phyloP scores from a whole-genome alignment of 1,140 invertebrate species.

The Euura lappo region DNA sequence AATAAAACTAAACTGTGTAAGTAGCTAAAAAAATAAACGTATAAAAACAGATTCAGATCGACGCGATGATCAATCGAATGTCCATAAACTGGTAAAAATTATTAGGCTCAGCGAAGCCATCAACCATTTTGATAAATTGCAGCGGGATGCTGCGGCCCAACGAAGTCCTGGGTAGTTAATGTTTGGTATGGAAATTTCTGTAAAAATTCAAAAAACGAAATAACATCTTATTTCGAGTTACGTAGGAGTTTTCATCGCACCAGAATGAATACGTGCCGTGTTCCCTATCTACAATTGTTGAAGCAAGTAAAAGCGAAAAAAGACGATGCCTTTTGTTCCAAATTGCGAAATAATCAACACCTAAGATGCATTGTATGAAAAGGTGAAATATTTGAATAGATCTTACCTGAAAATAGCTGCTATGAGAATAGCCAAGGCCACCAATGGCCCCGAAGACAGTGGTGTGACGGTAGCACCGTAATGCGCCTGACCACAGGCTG shows the following conservation, averaged over 20 bases:
- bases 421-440: constrained; percentile 55
- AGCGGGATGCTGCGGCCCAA: constrained; percentile 41
- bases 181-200: constrained; percentile 73
- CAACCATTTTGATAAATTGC: constrained; percentile 44
- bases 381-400: background rate
- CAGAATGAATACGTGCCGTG: too few species aligned
- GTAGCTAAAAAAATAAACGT: constrained; percentile 41
- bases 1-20: constrained; percentile 27
- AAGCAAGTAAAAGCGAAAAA: background rate
- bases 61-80: constrained; percentile 24
- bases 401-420: constrained; percentile 54
- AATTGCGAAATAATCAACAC: background rate
- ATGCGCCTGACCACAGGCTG: constrained; percentile 81
- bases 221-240: too few species aligned
- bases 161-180: constrained; percentile 71
- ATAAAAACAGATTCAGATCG: constrained; percentile 29
- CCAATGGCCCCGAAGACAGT: constrained; percentile 50
- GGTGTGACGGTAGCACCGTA: constrained; percentile 64
- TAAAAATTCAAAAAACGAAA: constrained; percentile 35
- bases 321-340: background rate
- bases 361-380: background rate
- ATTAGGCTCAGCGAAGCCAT: constrained; percentile 31
- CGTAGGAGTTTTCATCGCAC: too few species aligned
- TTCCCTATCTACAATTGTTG: too few species aligned
- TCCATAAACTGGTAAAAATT: constrained; percentile 42